Conservation (phyloP, 1,140 invertebrate species). For the Eciton burchellii region DNA sequence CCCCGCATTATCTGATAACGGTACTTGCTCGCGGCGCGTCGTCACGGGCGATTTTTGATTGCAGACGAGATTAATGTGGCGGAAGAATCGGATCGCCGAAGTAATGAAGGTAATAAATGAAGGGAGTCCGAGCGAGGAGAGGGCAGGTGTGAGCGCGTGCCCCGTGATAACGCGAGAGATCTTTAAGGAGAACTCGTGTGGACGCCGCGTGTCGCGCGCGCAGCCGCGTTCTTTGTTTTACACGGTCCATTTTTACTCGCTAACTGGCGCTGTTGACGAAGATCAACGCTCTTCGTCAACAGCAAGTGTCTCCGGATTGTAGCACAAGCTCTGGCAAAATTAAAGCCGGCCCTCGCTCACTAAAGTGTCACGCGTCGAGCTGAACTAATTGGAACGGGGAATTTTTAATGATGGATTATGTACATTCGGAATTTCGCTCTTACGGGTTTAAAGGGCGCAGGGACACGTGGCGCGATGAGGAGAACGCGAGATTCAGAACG, state of each 20-base stretch:
- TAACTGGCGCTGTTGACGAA: background rate
- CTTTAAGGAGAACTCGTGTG: constrained; percentile 44
- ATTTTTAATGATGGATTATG: too few species aligned
- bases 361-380: background rate
- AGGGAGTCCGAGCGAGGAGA: constrained; percentile 40
- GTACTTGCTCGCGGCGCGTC: background rate
- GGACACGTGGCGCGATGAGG: background rate
- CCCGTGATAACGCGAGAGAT: constrained; percentile 52
- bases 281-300: background rate
- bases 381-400: too few species aligned
- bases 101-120: constrained; percentile 69
- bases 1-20: constrained; percentile 1
- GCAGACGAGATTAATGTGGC: constrained; percentile 50
- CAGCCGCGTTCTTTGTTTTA: constrained; percentile 34
- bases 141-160: constrained; percentile 63
- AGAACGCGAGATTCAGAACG: too few species aligned
- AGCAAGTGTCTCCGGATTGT: background rate
- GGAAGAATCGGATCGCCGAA: constrained; percentile 47
- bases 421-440: too few species aligned
- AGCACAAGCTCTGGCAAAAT: background rate
- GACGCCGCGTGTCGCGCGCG: constrained; percentile 16
- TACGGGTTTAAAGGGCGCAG: background rate
- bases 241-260: background rate
- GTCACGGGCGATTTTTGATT: constrained; percentile 22
- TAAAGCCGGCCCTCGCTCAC: background rate